Evolutionary conservation across 1,140 invertebrate genomes (phyloP), one percentile per base, ranked within the genome.

Genomic region (Drosophila rufa): DNA sequence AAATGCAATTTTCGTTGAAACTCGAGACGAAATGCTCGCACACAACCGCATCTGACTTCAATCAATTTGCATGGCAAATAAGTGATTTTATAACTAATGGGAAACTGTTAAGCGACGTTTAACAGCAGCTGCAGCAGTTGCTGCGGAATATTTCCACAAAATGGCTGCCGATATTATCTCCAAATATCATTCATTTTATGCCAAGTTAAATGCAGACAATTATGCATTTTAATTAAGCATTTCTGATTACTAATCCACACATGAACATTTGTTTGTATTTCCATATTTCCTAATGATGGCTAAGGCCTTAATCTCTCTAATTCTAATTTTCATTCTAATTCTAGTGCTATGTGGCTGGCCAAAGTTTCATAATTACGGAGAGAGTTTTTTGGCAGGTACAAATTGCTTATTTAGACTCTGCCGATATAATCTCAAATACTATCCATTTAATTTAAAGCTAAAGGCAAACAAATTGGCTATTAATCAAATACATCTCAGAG

Each of bases 61-160:
- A 67, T 77, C 61, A 78, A 70, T 65, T 79, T 70, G 45, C 66
- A 71, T 71, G 17, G 58, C 50, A 75, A 68, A 68, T 68, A 80
- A 73, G 22, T 73, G 68, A 79, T 79, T 80, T 58, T 56, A 51
- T 79, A 74, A 74, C 61, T 80, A 79, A 79, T 79, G 62, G 56
- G 22, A 36, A 50, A 45, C 62, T 57, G 27, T 25, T 51, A 51
- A 62, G 56, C 67, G 46, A 14, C 46, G 36, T 51, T 73, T 51
- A 71, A 59, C 30, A n/a, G 53, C 53, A 5, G 38, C 30, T 33
- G 30, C 30, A 27, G 30, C 38, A 22, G 45, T 15, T n/a, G 12
- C 51, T 55, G 22, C 38, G 27, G 36, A 30, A 43, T 47, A 55
- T 17, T 48, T 58, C n/a, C 42, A 33, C 65, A 70, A 33, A 57